Conservation (phyloP, 2,113 vertebrate genomes). For the Anas platyrhynchos region DNA sequence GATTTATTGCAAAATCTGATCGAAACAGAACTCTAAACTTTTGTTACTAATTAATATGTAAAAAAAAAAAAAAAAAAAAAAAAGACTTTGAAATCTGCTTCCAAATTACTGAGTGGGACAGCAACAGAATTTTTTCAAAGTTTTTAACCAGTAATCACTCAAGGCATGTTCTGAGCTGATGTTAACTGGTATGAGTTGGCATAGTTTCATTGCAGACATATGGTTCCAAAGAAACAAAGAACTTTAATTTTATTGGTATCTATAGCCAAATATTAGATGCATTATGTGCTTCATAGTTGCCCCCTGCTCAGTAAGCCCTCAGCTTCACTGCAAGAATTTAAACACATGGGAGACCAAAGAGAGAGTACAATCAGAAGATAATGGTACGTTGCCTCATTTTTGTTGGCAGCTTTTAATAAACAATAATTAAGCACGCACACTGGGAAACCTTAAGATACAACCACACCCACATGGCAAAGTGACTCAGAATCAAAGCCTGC, state of each 20-base stretch:
- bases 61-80: background rate
- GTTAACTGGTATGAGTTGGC: background rate
- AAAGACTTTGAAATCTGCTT: background rate
- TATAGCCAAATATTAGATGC: background rate
- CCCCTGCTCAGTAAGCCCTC: background rate
- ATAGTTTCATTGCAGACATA: background rate
- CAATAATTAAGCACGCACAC: conserved; percentile 25
- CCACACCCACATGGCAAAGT: conserved; percentile 41
- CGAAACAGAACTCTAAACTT: background rate
- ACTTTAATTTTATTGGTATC: background rate
- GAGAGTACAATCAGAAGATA: conserved; percentile 14
- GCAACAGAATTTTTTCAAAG: background rate
- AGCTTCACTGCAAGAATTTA: background rate
- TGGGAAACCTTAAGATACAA: conserved; percentile 44
- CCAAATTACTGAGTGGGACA: background rate
- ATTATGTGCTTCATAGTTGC: background rate
- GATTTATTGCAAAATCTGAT: background rate
- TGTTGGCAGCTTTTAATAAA: conserved; percentile 47
- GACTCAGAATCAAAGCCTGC: conserved; percentile 42
- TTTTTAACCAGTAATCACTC: background rate
- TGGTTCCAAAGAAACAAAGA: background rate
- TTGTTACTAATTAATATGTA: background rate
- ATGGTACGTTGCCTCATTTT: conserved; percentile 35
- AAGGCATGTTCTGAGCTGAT: background rate
- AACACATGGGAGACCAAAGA: background rate